Conservation (phyloP, 2,113 vertebrate species). For the Callopanchax toddi region DNA sequence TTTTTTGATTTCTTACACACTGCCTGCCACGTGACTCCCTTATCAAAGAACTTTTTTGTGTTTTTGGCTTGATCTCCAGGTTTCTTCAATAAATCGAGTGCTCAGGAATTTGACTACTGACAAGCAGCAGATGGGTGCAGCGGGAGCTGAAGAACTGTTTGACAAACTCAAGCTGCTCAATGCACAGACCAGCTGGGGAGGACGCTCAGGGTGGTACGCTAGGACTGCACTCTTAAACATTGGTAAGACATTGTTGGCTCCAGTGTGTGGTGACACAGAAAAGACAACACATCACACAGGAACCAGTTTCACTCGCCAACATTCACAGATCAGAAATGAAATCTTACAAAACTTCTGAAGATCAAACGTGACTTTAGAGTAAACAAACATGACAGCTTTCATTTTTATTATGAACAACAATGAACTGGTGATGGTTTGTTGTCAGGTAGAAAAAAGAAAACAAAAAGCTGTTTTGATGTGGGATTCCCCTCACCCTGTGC, state of each 20-base stretch:
- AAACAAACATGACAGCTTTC: no score
- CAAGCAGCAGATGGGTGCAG: slow-evolving; percentile 97
- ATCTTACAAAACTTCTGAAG: no score
- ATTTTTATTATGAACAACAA: no score
- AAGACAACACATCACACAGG: no score
- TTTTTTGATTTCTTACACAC: background rate
- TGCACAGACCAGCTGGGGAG: slow-evolving; percentile 93
- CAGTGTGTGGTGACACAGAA: no score
- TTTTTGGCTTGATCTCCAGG: slow-evolving; percentile 79
- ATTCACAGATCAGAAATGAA: no score
- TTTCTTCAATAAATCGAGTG: slow-evolving; percentile 99
- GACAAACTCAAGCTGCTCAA: slow-evolving; percentile 99
- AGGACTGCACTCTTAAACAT: slow-evolving; percentile 88
- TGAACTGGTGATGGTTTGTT: no score
- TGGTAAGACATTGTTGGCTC: slow-evolving; percentile 84
- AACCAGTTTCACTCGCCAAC: no score
- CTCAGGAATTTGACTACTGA: slow-evolving; percentile 99
- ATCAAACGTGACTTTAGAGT: no score
- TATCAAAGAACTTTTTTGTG: background rate
- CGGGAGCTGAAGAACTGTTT: slow-evolving; percentile 97
- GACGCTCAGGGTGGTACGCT: slow-evolving; percentile 93
- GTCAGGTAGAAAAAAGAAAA: no score
- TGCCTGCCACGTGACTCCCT: background rate
- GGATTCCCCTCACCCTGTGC: no score
- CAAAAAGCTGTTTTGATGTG: no score